A percentile compares a stretch with the other conserved stretches of the same genome.
phyloP scores from a whole-genome alignment of 2,888 invertebrate genomes.

The Poecilus cupreus region DNA sequence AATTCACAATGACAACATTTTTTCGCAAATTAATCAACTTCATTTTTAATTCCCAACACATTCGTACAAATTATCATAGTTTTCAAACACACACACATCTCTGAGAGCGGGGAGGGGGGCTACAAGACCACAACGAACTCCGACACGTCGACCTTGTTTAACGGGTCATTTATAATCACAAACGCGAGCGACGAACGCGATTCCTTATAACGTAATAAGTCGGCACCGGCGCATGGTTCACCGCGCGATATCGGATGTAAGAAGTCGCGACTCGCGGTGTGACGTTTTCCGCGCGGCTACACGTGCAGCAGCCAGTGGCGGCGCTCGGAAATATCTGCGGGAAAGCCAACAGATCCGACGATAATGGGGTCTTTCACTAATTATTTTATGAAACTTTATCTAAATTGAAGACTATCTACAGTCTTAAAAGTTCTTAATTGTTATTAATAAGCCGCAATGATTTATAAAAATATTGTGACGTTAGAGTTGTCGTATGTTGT shows the following conservation, averaged over 20 bases:
- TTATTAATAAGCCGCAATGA: too few relatives aligned
- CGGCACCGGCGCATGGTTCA: background rate
- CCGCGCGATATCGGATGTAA: background rate
- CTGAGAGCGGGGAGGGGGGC: background rate
- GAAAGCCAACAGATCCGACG: too few relatives aligned
- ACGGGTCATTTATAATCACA: conserved; percentile 53
- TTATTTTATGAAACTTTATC: too few relatives aligned
- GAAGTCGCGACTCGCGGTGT: background rate
- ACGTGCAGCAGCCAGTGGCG: background rate
- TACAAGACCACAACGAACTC: conserved; percentile 16
- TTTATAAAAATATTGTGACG: too few relatives aligned
- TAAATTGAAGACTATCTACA: too few relatives aligned
- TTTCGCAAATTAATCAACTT: conserved; percentile 22
- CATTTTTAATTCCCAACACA: background rate
- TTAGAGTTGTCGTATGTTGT: too few relatives aligned
- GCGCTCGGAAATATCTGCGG: background rate
- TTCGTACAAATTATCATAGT: background rate
- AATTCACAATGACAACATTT: conserved; percentile 20
- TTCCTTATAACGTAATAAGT: conserved; percentile 48
- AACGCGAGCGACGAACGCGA: conserved; percentile 20
- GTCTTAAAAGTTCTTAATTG: too few relatives aligned
- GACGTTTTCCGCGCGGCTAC: background rate
- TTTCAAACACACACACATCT: background rate
- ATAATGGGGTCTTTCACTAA: too few relatives aligned
- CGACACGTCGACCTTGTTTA: conserved; percentile 52